Conservation (phyloP, 2,888 invertebrate species). For the Dexiosoma caninum region DNA sequence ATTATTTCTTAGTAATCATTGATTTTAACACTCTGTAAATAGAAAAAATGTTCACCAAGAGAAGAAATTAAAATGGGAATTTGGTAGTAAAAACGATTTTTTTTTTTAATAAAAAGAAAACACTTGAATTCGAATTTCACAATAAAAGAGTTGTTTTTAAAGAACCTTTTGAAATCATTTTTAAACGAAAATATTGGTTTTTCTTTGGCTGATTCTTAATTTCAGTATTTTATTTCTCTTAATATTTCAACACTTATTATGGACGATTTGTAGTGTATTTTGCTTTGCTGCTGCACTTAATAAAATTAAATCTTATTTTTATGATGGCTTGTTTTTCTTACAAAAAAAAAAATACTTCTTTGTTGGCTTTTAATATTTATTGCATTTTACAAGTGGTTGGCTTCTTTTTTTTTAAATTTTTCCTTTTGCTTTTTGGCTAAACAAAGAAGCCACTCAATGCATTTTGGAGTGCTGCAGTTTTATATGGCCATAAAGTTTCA, state of each 20-base stretch:
- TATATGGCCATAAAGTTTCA: slow-evolving; percentile 36
- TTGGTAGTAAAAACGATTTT: background rate
- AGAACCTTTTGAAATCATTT: slow-evolving; percentile 15
- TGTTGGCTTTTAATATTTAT: slow-evolving; percentile 27
- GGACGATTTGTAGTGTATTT: slow-evolving; percentile 36
- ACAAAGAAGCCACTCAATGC: background rate
- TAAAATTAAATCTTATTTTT: slow-evolving; percentile 20
- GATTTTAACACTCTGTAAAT: slow-evolving; percentile 42
- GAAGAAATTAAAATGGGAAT: background rate
- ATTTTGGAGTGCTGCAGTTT: slow-evolving; percentile 29
- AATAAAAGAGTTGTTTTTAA: slow-evolving; percentile 32
- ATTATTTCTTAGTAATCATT: slow-evolving; percentile 32
- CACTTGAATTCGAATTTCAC: slow-evolving; percentile 45
- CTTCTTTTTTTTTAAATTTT: background rate
- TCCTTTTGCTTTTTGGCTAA: background rate
- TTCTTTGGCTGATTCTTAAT: background rate
- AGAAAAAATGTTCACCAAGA: slow-evolving; percentile 4
- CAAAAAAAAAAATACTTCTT: slow-evolving; percentile 20
- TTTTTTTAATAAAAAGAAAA: background rate
- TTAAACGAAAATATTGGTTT: background rate
- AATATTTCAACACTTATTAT: slow-evolving; percentile 47
- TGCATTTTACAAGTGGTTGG: slow-evolving; percentile 31
- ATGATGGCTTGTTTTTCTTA: background rate
- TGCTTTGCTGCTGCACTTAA: background rate
- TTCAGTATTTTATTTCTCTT: background rate